A percentile compares a stretch with the other conserved stretches of the same genome.
Evolutionary conservation across 2,797 vertebrate genomes (phyloP).

Genomic region (Siniperca obscura): DNA sequence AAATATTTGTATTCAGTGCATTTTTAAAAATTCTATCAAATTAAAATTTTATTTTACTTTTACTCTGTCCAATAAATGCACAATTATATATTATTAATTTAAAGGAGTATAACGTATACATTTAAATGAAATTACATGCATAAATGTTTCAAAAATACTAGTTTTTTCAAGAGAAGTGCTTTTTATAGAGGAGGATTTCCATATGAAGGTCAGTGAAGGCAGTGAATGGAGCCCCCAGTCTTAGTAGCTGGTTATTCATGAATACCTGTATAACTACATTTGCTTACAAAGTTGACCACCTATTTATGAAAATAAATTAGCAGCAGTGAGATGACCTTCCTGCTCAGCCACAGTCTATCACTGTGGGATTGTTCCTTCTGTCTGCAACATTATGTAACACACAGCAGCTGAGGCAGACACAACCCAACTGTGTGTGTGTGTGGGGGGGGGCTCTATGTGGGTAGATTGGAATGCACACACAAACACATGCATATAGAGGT

Average conservation of each 20-base stretch:
- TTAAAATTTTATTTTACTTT: neutral
- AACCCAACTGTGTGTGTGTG: conserved; percentile 28
- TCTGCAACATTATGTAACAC: conserved; percentile 69
- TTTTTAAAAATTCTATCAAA: neutral
- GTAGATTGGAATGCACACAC: conserved; percentile 40
- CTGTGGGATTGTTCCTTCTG: conserved; percentile 33
- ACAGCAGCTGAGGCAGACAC: conserved; percentile 68
- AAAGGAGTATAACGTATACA: neutral
- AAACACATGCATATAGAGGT: conserved; percentile 43
- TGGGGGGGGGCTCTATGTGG: conserved; percentile 1
- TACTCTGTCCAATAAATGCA: neutral
- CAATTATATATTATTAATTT: neutral
- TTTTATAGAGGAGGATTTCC: neutral
- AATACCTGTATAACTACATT: neutral
- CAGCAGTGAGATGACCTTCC: conserved; percentile 49
- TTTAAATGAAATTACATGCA: neutral
- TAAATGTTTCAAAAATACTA: neutral
- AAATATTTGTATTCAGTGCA: neutral
- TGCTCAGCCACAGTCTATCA: conserved; percentile 20
- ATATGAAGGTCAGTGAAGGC: neutral
- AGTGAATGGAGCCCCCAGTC: neutral
- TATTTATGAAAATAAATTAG: conserved; percentile 13
- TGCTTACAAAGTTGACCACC: conserved; percentile 1
- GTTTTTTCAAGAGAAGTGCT: neutral
- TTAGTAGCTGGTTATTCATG: conserved; percentile 4